These are phyloP conservation scores for Sarcophaga rosellei DNA, from an alignment of 2,888 invertebrate genomes.

Conservation along the genomic window DNA sequence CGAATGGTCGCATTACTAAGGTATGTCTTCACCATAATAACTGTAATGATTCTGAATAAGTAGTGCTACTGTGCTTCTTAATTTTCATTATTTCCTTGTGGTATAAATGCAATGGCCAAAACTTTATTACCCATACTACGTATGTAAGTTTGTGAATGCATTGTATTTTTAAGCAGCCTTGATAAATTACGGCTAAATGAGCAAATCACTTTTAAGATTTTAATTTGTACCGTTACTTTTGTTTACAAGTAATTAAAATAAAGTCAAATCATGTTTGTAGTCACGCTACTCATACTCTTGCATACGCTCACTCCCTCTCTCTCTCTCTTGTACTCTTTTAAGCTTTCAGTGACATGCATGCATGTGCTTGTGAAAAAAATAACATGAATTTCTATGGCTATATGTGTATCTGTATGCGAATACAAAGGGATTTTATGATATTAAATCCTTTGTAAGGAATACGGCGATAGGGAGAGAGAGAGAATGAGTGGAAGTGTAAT, in stretches of 20 bases:
- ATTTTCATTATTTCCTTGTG: too few species aligned
- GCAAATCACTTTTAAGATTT: conserved; percentile 69
- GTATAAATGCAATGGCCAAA: not conserved
- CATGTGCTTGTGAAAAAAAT: not conserved
- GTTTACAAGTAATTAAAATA: conserved; percentile 69
- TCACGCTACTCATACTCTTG: not conserved
- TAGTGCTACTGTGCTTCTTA: too few species aligned
- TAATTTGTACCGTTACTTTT: conserved; percentile 67
- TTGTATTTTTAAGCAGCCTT: conserved; percentile 64
- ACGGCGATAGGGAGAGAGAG: not conserved
- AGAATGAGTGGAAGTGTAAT: conserved; percentile 21
- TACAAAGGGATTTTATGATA: conserved; percentile 56
- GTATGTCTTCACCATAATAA: too few species aligned
- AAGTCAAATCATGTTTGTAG: conserved; percentile 64
- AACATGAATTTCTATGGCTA: too few species aligned
- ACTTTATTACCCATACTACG: conserved; percentile 21
- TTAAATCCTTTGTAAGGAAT: conserved; percentile 52
- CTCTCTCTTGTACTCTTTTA: too few species aligned
- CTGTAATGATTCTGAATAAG: too few species aligned
- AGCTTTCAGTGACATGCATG: not conserved
- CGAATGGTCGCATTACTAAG: too few species aligned
- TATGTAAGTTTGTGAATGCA: conserved; percentile 9
- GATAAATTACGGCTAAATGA: conserved; percentile 68
- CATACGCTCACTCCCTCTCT: not conserved
- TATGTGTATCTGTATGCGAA: conserved; percentile 16